Evolutionary conservation across 2,797 vertebrate species (phyloP), one percentile per base, ranked within the genome.

Genomic region (Pantherophis vulpinus): DNA sequence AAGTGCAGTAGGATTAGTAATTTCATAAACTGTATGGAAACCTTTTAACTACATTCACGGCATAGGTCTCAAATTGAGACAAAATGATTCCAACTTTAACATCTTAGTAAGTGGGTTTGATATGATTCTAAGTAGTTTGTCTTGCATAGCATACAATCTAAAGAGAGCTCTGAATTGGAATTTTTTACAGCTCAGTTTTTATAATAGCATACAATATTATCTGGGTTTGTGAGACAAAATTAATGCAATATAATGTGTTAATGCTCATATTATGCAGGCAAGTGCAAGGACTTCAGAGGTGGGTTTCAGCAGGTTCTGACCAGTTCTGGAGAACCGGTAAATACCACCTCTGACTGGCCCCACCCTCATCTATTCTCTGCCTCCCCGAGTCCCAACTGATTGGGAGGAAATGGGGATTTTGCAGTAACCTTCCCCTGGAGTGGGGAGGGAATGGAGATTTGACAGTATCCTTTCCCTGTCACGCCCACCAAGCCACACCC

Each of bases 181-280:
- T 27, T 29, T 91, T 66, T 55, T 29, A 42, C 27, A 86, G 58
- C 56, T 58, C 88, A 89, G 66, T 89, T 93, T 91, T 86, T 51
- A 61, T 1, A 23, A 18, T 16, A n/a, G 58, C 86, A 55, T 89
- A 86, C 55, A 47, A 42, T 27, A 91, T 58, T n/a, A n/a, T 55
- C 32, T 86, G 60, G 23, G 29, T 51, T 89, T 86, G 29, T 59
- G 29, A 86, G 56, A 66, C 66, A 42, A 54, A 91, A 47, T 86
- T 93, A 93, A 13, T 86, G 70, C 47, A 27, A 91, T 87, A 54
- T 70, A 20, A 56, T 83, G 63, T 32, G 83, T 89, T 89, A 59
- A 56, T 86, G 55, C 9, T 47, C 9, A 8, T 47, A 42, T 89
- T 56, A n/a, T 89, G 47, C 66, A 55, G 11, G 58, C 14, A 91